These are phyloP conservation scores for Micrasema longulum DNA, from an alignment of 1,140 invertebrate genomes.

Conservation along the genomic window DNA sequence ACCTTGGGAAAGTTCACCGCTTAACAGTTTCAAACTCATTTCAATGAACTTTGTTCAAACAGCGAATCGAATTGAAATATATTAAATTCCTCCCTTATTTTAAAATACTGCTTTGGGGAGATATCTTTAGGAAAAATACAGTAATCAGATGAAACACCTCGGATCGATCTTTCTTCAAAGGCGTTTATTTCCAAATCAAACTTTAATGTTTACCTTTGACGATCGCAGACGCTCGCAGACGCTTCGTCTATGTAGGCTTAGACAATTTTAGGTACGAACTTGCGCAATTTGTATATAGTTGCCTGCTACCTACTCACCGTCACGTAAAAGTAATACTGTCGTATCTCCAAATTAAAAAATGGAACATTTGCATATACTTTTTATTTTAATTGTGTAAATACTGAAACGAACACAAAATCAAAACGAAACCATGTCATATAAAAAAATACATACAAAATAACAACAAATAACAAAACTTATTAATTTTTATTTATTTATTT, in stretches of 20 bases:
- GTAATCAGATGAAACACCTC: conserved; percentile 32
- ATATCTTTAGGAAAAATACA: not conserved
- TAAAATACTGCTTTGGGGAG: not conserved
- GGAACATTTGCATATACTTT: no score
- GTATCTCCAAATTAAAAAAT: no score
- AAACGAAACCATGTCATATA: no score
- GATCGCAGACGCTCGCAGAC: conserved; percentile 9
- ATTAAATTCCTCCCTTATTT: conserved; percentile 14
- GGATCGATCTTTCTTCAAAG: conserved; percentile 19
- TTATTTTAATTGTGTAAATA: no score
- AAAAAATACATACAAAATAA: no score
- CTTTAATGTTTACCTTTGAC: conserved; percentile 3
- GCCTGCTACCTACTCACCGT: no score
- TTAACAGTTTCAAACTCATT: no score
- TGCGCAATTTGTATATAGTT: not conserved
- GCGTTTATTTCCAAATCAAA: conserved; percentile 30
- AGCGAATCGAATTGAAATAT: not conserved
- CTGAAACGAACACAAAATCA: no score
- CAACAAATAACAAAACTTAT: no score
- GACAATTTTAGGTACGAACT: conserved; percentile 17
- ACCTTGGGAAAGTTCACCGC: no score
- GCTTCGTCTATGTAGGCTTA: conserved; percentile 9
- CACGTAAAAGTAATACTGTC: no score
- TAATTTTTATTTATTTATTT: no score
- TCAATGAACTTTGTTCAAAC: conserved; percentile 8